Base-by-base conservation (phyloP, 1,140 invertebrate species). In the Hycleus cichorii region DNA sequence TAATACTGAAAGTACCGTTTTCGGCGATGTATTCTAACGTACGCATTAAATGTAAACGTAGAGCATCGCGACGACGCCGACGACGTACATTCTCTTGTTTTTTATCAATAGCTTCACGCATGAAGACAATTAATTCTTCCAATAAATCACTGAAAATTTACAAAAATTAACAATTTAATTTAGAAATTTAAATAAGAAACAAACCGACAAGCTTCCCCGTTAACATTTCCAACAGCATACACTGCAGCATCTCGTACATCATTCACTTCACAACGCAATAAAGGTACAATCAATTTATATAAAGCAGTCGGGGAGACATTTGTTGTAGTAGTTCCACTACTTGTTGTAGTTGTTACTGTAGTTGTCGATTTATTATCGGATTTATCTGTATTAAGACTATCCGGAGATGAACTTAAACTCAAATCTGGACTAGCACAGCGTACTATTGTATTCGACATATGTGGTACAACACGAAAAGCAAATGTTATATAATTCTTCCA, bases 401-500 rank as follows among this genome's bases (percentile, higher is more conserved):
- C 91, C 44, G 91, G 91, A 10, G 89, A 92, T 49, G 90, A 92
- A 67, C 87, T 89, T 67, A 61, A 80, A 74, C 89, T 92, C 32
- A 95, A 80, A 78, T 97, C 93, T 11, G 94, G 93, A 63, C 93
- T 95, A 3, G 90, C 91, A 74, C 91, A 96, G 32, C 93, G 82
- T 18, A 93, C 81, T 2, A 93, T 82, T 0, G 90, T 85, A 67
- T 84, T 89, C 0, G 90, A 86, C 12, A 89, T 86, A 40, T 91
- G 89, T 18, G 90, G 90, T 1, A 96, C 93, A 5, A 98, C 88
- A 58, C 93, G 81, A 77, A 95, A 97, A 2, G 93, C 93, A 77
- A 96, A 90, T 8, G 93, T 91, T 49, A 95, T 83, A 75, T 97
- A 97, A 78, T 97, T 97, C 69, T 94, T 90, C 95, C 95, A 98